Base-by-base conservation (phyloP, 1,140 invertebrate species). In the Diuraphis noxia region DNA sequence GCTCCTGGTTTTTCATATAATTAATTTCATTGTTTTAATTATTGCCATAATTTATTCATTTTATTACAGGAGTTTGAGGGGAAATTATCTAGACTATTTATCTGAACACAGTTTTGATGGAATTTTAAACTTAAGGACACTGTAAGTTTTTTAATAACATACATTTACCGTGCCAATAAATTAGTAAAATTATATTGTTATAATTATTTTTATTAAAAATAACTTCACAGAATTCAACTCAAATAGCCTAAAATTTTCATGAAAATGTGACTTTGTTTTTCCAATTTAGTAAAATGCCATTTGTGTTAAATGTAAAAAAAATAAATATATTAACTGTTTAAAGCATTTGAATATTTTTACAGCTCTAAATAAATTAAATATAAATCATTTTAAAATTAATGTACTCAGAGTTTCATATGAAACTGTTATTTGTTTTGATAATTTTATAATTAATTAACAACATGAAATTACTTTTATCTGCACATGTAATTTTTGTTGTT, bases 101-200 rank as follows among this genome's bases (percentile, higher is more conserved):
- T 95, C 95, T 92, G 94, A 95, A 30, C 94, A 96, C 92, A 95
- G 96, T 2, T 97, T 97, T 92, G 93, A 94, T 82, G 96, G 96
- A 30, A 93, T 96, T 34, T 93, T 94, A n/a, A 95, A 95, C 92
- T 94, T 96, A 38, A 93, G 94, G 89, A 94, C 95, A 92, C 93
- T 96, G 96, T 96, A 94, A 96, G 96, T 95, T 91, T 25, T 49
- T 38, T 30, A 38, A 52, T 49, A 36, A 81, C 36, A 40, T 38
- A 38, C n/a, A n/a, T 72, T 72, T n/a, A 4, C 13, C 1, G 30
- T n/a, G 30, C 1, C 17, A 34, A 72, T 72, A 72, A 72, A 72
- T 63, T 63, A 63, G 30, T 13, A 13, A 30, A 63, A 63, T 63
- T 34, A 72, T 49, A 49, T 72, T n/a, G 2, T 72, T 30, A n/a